Evolutionary conservation across 2,888 invertebrate genomes (phyloP), one percentile per base, ranked within the genome.

Genomic region (Erebia aethiops): DNA sequence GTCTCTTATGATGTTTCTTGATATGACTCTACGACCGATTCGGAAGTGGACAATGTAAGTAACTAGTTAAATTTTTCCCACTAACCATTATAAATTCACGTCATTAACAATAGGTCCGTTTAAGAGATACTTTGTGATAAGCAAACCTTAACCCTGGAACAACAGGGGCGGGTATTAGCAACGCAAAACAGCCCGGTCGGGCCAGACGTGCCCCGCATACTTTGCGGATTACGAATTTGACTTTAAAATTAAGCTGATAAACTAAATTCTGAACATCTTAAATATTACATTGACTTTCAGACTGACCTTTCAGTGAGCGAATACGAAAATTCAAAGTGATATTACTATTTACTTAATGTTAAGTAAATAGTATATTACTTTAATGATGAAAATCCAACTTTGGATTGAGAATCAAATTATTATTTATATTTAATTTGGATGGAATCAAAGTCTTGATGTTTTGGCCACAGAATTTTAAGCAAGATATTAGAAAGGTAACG

Each of bases 201-300:
- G 75, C 68, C 75, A 69, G 76, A 83, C 86, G 86, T 84, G 85
- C 80, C 76, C 78, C 75, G 87, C 84, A 87, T 87, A 87, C 84
- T 86, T 84, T 77, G 77, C 75, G 85, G 87, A 87, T 87, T 87
- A 86, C 82, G 82, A 85, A 89, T 89, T 89, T 89, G 87, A 88
- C 85, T 89, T 89, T 88, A 82, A 88, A 88, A 89, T 89, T 81
- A 86, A 85, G 85, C 75, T 83, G 87, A 86, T 88, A 84, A 87
- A 80, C 81, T 79, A 80, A 82, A 81, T 81, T 77, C 82, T 80
- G 79, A 81, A 81, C 83, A 79, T 81, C 81, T 81, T 81, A 83
- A 81, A 79, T 77, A 76, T 65, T 75, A 76, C 81, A 84, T 85
- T 83, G 85, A 82, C 84, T 85, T 85, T 84, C 80, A 83, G 84